phyloP scores from a whole-genome alignment of 2,797 vertebrate species.

The Poeciliopsis gracilis region DNA sequence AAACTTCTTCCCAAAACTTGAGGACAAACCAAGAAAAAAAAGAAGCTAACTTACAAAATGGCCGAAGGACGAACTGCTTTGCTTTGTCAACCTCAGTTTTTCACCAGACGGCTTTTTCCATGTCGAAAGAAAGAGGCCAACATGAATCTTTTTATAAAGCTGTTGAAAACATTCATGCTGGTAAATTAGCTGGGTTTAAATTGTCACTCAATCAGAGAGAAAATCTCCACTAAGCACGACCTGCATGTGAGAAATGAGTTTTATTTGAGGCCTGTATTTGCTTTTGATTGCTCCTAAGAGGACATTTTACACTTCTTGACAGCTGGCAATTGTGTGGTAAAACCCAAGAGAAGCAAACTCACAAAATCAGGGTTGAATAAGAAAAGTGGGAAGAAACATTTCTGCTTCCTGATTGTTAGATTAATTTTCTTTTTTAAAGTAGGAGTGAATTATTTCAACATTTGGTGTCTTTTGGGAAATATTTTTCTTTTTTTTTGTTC shows the following conservation, averaged over 20 bases:
- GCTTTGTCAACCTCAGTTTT: not conserved
- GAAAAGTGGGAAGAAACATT: not conserved
- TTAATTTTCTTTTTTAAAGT: not conserved
- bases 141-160: not conserved
- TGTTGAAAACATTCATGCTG: not conserved
- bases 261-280: not conserved
- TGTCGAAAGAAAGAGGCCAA: not conserved
- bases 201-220: not conserved
- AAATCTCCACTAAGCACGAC: not conserved
- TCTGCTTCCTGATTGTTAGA: not conserved
- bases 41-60: no score
- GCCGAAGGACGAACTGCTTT: not conserved
- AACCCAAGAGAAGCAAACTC: not conserved
- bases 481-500: not conserved
- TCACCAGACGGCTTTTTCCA: not conserved
- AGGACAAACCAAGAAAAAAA: not conserved
- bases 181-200: constrained; percentile 5
- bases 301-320: not conserved
- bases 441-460: not conserved
- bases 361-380: not conserved
- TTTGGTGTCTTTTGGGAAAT: not conserved
- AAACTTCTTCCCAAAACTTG: not conserved
- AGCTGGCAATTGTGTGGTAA: not conserved
- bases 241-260: not conserved
- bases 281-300: not conserved